Evolutionary conservation across 1,140 invertebrate species (phyloP), one percentile per base, ranked within the genome.

Genomic region (Cyrtorhinus lividipennis): DNA sequence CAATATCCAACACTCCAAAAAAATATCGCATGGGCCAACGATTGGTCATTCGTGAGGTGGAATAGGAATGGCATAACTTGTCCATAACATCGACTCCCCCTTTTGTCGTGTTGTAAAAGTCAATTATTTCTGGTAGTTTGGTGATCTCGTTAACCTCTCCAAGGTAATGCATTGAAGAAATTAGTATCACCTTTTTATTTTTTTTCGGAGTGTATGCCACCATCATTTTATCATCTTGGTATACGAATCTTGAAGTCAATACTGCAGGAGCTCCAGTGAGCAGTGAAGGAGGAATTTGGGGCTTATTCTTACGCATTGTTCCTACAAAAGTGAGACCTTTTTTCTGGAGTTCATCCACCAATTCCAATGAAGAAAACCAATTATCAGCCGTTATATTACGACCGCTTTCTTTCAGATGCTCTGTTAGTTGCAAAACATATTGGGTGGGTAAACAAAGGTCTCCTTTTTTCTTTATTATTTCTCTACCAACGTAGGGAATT

Each of bases 241-340:
- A 76, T 53, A 67, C 67, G 67, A 71, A 62, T 62, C 13, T 62
- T 10, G n/a, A 20, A 82, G 84, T 24, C 12, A 30, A 18, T 10
- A 38, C 30, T 38, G n/a, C n/a, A n/a, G 30, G 15, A 38, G 30
- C 30, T 38, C 15, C 15, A 8, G 5, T 5, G 5, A 64, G 8
- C 13, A 64, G 8, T 15, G 22, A 23, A 46, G 56, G 62, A 58
- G 74, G 73, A 38, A 76, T 71, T 62, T 75, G 66, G 61, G 64
- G 67, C 71, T 76, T 76, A 65, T 77, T 76, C 71, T 73, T 76
- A 64, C 69, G 71, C 46, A 78, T 57, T 15, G 75, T 77, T 18
- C 65, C 65, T 13, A 66, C 65, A 22, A 64, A 61, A 12, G 65
- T 66, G 10, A 66, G 62, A 15, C 61, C 38, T 44, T 25, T 63